Percentiles rank a stretch among this genome's conserved stretches.
Conservation (phyloP, 2,113 vertebrate species). For the Thamnophis sirtalis region DNA sequence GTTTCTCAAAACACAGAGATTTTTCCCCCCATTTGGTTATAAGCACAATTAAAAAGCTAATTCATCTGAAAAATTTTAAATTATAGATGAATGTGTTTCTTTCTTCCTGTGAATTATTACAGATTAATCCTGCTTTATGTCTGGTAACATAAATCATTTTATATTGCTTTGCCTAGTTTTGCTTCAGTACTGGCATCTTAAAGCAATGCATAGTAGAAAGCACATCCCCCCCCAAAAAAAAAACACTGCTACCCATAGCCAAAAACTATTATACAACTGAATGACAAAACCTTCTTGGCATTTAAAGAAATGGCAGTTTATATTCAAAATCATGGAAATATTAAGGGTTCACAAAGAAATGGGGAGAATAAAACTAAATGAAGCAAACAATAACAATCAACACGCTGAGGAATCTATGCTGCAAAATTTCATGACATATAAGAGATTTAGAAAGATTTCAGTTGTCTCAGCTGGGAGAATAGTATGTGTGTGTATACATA, state of each 20-base stretch:
- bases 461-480: not conserved
- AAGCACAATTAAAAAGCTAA: not conserved
- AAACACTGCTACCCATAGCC: not conserved
- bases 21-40: not conserved
- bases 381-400: not conserved
- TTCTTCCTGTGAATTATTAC: not conserved
- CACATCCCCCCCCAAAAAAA: not conserved
- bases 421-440: not conserved
- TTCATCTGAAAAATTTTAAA: not conserved
- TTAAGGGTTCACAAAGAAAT: not conserved
- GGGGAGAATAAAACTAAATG: not conserved
- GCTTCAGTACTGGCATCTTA: not conserved
- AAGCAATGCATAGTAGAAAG: not conserved
- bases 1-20: not conserved
- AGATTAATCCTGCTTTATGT: not conserved
- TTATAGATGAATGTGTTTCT: not conserved
- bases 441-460: not conserved
- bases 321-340: not conserved
- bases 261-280: not conserved
- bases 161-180: not conserved
- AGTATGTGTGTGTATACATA: not conserved
- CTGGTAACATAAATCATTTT: not conserved
- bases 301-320: slow-evolving; percentile 24
- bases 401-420: not conserved
- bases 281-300: not conserved